phyloP scores from a whole-genome alignment of 1,140 invertebrate genomes.

The Limonius californicus region DNA sequence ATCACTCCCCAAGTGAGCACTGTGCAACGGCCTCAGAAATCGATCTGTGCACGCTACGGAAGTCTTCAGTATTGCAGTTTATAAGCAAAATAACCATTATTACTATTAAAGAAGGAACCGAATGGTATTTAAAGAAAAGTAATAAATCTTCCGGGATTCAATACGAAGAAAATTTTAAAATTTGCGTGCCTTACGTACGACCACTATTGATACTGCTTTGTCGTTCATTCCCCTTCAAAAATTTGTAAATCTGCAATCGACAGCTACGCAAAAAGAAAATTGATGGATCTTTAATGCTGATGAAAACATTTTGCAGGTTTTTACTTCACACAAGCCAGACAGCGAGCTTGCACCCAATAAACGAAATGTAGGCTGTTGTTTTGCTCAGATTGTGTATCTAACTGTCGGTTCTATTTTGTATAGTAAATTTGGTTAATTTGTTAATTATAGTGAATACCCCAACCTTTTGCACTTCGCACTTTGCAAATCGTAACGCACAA shows the following conservation, averaged over 20 bases:
- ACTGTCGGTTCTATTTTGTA: not conserved
- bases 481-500: not conserved
- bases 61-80: not conserved
- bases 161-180: not conserved
- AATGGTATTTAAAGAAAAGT: no score
- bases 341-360: no score
- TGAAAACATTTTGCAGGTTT: no score
- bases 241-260: no score
- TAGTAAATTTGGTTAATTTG: not conserved
- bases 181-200: no score
- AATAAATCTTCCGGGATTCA: no score
- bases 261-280: no score
- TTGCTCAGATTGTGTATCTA: not conserved
- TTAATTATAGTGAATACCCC: not conserved
- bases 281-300: no score
- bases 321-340: no score
- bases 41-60: slow-evolving; percentile 7
- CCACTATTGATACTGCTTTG: not conserved
- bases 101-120: no score
- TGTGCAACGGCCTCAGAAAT: slow-evolving; percentile 12
- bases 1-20: slow-evolving; percentile 43
- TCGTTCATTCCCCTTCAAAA: not conserved
- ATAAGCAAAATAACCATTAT: not conserved
- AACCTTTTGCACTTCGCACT: not conserved
- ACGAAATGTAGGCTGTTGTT: no score